Base-by-base conservation (phyloP, 2,888 invertebrate species). In the Eilema sororculum region DNA sequence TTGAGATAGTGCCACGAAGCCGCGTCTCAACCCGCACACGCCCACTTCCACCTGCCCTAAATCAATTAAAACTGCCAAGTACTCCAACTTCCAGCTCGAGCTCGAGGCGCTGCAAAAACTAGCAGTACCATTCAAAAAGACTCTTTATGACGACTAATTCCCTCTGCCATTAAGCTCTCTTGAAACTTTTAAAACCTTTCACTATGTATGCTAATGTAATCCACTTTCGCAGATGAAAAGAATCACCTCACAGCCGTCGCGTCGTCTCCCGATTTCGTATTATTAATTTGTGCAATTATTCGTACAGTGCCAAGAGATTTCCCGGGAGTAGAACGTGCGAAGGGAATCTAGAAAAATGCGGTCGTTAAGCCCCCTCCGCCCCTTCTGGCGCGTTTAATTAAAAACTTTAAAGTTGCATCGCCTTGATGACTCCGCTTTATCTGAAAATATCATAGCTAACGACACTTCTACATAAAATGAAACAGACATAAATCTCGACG, bases 211-310 rank as follows among this genome's bases (percentile, higher is more conserved):
- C 86, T 85, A 88, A 89, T 87, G 85, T 83, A 86, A 86, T 89
- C 82, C 87, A 87, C 81, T 87, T 85, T 84, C 69, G 85, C 77
- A 82, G 83, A 87, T 85, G 86, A 86, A 86, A 87, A 87, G 84
- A 87, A 86, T 81, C 81, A 72, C 74, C 75, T 78, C 76, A 67
- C 79, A 80, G 79, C 78, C 75, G 84, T 79, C 79, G 73, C 79
- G 76, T 80, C 78, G 82, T 87, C 87, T 86, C 84, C 86, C 87
- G 88, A 92, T 91, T 90, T 87, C 82, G 87, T 86, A 87, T 91
- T 91, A 92, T 93, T 92, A 93, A 93, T 93, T 91, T 87, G 83
- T 84, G 88, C 90, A 90, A 93, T 93, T 92, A 93, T 89, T 93
- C 89, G 87, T 87, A 85, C 89, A 85, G 84, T 87, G 86, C 86